Conservation (phyloP, 2,888 invertebrate genomes). For the Magallana nippona region DNA sequence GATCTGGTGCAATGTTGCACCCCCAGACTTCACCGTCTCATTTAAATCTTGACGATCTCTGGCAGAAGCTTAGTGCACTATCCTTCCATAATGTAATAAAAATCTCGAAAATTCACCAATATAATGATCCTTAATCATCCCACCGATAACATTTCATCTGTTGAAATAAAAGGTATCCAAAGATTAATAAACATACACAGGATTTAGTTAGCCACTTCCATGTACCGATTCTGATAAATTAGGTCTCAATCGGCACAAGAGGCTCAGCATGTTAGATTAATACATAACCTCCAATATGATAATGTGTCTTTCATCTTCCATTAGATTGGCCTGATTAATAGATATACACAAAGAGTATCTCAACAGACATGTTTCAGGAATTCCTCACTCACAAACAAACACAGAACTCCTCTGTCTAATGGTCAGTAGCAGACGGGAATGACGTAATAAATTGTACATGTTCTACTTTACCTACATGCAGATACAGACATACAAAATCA, state of each 20-base stretch:
- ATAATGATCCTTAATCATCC: not conserved
- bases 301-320: constrained; percentile 1
- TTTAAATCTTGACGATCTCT: not conserved
- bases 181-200: not conserved
- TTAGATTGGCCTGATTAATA: not conserved
- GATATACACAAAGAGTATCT: not conserved
- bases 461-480: too few species aligned
- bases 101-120: not conserved
- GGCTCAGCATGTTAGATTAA: not conserved
- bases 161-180: not conserved
- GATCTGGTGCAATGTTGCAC: constrained; percentile 12
- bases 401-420: not conserved
- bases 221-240: not conserved
- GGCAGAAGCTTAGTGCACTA: not conserved
- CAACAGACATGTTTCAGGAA: not conserved
- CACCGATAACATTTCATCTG: not conserved
- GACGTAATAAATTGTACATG: too few species aligned
- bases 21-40: not conserved
- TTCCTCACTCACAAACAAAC: not conserved
- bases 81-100: constrained; percentile 10
- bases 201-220: not conserved
- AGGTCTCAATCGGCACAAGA: not conserved
- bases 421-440: not conserved
- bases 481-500: too few species aligned
- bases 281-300: not conserved